These are phyloP conservation scores for Conomelus anceps DNA, from an alignment of 2,888 invertebrate genomes.

Conservation along the genomic window DNA sequence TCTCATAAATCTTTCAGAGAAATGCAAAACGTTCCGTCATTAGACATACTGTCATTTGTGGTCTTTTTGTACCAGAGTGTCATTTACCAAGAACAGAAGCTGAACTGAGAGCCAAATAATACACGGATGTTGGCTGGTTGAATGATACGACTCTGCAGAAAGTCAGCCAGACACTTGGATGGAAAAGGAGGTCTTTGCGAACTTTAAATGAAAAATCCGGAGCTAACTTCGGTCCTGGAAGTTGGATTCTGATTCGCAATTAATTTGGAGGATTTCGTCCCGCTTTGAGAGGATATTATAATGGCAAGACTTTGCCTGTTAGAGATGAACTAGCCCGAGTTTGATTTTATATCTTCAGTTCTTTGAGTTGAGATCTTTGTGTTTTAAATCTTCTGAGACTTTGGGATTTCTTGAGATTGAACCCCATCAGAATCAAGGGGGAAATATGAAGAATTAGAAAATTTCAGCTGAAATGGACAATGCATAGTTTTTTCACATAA, in stretches of 20 bases:
- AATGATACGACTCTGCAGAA: not conserved
- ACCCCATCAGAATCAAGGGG: not conserved
- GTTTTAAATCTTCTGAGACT: not conserved
- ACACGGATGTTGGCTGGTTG: not conserved
- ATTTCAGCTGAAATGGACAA: not conserved
- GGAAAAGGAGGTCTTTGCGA: not conserved
- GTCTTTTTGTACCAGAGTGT: too few species aligned
- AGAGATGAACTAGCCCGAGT: not conserved
- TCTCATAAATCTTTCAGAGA: not conserved
- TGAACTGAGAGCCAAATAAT: not conserved
- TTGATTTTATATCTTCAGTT: not conserved
- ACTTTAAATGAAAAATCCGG: not conserved
- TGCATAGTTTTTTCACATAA: too few species aligned
- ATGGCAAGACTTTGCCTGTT: not conserved
- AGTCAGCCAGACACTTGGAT: not conserved
- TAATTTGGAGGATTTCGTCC: not conserved
- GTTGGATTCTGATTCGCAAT: not conserved
- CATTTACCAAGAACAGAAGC: not conserved
- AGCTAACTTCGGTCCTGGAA: not conserved
- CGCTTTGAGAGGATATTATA: not conserved
- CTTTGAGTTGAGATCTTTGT: not conserved
- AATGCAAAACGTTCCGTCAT: not conserved
- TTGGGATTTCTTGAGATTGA: not conserved
- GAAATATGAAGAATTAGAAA: not conserved
- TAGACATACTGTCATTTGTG: not conserved